Percentiles rank a stretch among this genome's conserved stretches.
These are phyloP conservation scores for Saccostrea glomerata DNA, from an alignment of 1,140 invertebrate species.

Conservation along the genomic window DNA sequence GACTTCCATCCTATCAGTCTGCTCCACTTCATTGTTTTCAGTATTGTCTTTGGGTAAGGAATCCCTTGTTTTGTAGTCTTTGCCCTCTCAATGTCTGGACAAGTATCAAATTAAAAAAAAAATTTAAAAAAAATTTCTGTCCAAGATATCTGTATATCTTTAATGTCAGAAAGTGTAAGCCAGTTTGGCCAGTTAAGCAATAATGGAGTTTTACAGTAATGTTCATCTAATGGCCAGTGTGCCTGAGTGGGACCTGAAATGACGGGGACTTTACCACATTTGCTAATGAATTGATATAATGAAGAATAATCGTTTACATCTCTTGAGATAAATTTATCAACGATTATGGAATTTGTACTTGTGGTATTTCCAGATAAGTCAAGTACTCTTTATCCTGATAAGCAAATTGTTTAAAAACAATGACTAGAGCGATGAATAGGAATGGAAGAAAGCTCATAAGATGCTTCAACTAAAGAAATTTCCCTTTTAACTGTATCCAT, in stretches of 20 bases:
- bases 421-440: constrained; percentile 51
- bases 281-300: constrained; percentile 40
- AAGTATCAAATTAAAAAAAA: constrained; percentile 24
- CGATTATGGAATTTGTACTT: constrained; percentile 1
- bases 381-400: constrained; percentile 19
- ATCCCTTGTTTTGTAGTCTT: background rate
- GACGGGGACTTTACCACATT: constrained; percentile 39
- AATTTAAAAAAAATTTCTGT: background rate
- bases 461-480: constrained; percentile 25
- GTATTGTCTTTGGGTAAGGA: background rate
- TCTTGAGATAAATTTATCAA: constrained; percentile 30
- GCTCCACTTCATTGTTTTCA: background rate
- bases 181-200: constrained; percentile 43
- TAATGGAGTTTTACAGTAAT: constrained; percentile 25
- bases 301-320: background rate
- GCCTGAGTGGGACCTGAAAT: constrained; percentile 10
- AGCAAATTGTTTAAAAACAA: constrained; percentile 43
- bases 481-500: too few relatives aligned
- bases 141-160: background rate
- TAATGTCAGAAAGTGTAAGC: constrained; percentile 16
- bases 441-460: constrained; percentile 43
- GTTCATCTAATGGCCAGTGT: constrained; percentile 41
- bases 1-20: constrained; percentile 49
- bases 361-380: background rate
- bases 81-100: constrained; percentile 39